phyloP scores from a whole-genome alignment of 2,888 invertebrate genomes.

The Sarcophaga carnaria region DNA sequence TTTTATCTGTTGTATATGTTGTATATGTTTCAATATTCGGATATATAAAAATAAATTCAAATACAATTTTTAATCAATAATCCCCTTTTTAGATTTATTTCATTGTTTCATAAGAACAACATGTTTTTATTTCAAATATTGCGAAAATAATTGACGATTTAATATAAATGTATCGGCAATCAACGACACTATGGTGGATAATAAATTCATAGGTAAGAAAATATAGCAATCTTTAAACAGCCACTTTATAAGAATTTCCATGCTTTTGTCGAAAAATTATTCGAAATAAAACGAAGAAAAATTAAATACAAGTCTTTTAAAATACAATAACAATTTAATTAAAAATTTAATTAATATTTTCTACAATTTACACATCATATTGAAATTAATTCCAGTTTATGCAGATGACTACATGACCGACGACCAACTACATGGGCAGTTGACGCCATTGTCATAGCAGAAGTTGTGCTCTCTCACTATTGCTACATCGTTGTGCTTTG shows the following conservation, averaged over 20 bases:
- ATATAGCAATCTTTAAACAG: neutral
- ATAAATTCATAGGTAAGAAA: too few species aligned
- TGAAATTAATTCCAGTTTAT: slow-evolving; percentile 36
- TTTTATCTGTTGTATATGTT: too few species aligned
- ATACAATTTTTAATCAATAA: too few species aligned
- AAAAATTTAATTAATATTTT: slow-evolving; percentile 49
- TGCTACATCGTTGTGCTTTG: slow-evolving; percentile 2
- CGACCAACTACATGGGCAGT: slow-evolving; percentile 18
- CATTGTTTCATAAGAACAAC: too few species aligned
- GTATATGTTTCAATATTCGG: too few species aligned
- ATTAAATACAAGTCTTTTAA: neutral
- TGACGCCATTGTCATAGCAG: slow-evolving; percentile 26
- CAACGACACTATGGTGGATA: too few species aligned
- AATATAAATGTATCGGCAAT: too few species aligned
- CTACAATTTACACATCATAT: slow-evolving; percentile 56
- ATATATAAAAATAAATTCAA: too few species aligned
- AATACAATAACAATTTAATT: slow-evolving; percentile 56
- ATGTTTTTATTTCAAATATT: too few species aligned
- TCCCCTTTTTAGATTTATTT: too few species aligned
- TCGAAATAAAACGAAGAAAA: neutral
- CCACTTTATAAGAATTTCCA: neutral
- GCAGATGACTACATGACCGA: slow-evolving; percentile 21
- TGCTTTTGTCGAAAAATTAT: neutral
- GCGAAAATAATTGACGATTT: too few species aligned
- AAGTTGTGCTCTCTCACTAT: slow-evolving; percentile 22